Evolutionary conservation across 2,113 vertebrate species (phyloP).

Genomic region (Manacus vitellinus): DNA sequence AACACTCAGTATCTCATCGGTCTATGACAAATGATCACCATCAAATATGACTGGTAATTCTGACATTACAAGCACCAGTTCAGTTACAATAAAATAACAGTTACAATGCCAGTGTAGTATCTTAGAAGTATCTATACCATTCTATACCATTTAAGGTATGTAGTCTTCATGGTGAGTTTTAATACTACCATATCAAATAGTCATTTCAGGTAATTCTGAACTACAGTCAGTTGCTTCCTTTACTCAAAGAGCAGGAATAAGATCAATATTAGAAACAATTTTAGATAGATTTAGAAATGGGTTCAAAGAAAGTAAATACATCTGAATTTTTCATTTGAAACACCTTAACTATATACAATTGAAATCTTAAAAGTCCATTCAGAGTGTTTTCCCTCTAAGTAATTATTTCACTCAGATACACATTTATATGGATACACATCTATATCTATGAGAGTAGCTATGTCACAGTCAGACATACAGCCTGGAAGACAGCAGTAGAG

Average conservation of each 20-base stretch:
- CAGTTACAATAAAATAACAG: neutral
- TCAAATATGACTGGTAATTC: neutral
- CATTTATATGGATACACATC: neutral
- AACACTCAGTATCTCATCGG: neutral
- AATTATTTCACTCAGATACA: neutral
- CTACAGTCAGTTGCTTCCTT: neutral
- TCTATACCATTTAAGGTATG: neutral
- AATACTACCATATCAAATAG: neutral
- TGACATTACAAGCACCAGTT: neutral
- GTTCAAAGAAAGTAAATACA: neutral
- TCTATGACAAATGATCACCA: neutral
- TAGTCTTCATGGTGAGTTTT: neutral
- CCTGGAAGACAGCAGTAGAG: neutral
- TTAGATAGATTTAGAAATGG: neutral
- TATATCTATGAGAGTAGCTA: neutral
- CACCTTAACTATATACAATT: neutral
- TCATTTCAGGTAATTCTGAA: neutral
- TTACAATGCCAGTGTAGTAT: neutral
- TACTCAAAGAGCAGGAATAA: neutral
- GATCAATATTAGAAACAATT: neutral
- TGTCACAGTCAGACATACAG: neutral
- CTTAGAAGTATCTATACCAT: neutral
- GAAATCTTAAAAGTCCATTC: neutral
- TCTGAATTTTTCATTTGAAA: neutral
- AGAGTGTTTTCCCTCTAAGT: neutral